A percentile compares a stretch with the other conserved stretches of the same genome.
These are phyloP conservation scores for Eupsilia transversa DNA, from an alignment of 2,888 invertebrate species.

Conservation along the genomic window DNA sequence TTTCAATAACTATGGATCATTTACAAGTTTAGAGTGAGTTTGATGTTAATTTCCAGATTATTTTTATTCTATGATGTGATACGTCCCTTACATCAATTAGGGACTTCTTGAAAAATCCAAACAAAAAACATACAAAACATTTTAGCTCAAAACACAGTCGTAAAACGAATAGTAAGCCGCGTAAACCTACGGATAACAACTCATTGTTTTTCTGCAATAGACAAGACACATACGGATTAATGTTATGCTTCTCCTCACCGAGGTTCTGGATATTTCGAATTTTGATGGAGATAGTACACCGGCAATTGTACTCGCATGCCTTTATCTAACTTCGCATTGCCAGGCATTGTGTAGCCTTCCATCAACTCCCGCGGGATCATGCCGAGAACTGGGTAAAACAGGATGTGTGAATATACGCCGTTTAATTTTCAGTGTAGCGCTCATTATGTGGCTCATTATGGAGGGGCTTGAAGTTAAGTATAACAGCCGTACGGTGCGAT, in stretches of 20 bases:
- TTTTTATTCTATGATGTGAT: neutral
- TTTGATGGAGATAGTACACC: conserved; percentile 70
- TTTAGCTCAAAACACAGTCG: neutral
- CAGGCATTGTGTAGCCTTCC: conserved; percentile 73
- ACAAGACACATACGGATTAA: no score
- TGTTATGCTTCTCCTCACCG: conserved; percentile 64
- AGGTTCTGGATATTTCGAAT: conserved; percentile 72
- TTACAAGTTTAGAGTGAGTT: neutral
- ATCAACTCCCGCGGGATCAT: conserved; percentile 70
- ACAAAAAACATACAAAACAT: neutral
- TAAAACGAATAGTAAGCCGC: neutral
- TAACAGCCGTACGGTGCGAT: no score
- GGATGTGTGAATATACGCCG: conserved; percentile 50
- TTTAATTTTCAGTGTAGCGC: neutral
- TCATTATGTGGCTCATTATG: no score
- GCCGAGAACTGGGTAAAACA: conserved; percentile 71
- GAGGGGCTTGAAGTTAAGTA: no score
- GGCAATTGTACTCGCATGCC: conserved; percentile 74
- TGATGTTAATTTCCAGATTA: neutral
- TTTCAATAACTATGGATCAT: neutral
- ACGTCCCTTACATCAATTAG: neutral
- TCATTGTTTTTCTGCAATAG: no score
- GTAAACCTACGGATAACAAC: no score
- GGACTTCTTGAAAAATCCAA: neutral
- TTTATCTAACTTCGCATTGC: conserved; percentile 70